A percentile compares a stretch with the other conserved stretches of the same genome.
Evolutionary conservation across 2,888 invertebrate genomes (phyloP).

Genomic region (Tridacna gigas): DNA sequence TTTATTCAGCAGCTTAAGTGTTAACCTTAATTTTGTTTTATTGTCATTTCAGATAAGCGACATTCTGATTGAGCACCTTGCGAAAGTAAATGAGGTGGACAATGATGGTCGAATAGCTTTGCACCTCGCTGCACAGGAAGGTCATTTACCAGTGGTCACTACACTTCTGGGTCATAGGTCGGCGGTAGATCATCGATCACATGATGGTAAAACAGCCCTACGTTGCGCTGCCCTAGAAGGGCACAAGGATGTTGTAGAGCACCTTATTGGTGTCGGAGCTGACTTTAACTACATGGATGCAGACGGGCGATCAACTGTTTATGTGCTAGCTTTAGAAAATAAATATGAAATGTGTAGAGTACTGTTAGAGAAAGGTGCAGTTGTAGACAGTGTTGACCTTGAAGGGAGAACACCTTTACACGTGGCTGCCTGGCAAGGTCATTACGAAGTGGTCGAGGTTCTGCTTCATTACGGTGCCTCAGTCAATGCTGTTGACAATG

Average conservation of each 20-base stretch:
- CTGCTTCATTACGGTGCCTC: conserved; percentile 93
- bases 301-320: conserved; percentile 95
- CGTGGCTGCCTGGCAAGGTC: conserved; percentile 94
- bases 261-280: conserved; percentile 85
- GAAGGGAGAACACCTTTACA: conserved; percentile 94
- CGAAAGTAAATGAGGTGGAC: conserved; percentile 85
- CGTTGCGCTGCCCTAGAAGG: conserved; percentile 92
- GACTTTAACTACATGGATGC: conserved; percentile 96
- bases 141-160: conserved; percentile 78
- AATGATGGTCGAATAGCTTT: conserved; percentile 85
- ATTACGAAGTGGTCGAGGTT: conserved; percentile 95
- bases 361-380: conserved; percentile 88
- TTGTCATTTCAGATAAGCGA: conserved; percentile 87
- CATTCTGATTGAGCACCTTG: conserved; percentile 84
- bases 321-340: conserved; percentile 90
- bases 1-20: no score
- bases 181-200: conserved; percentile 88
- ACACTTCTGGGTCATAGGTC: conserved; percentile 78
- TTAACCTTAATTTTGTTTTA: no score
- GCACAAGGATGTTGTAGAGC: conserved; percentile 88
- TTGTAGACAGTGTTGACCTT: conserved; percentile 94
- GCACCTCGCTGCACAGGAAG: conserved; percentile 92
- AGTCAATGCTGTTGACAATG: conserved; percentile 88
- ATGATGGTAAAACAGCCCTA: conserved; percentile 88
- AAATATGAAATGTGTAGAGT: conserved; percentile 78